Evolutionary conservation across 2,888 invertebrate species (phyloP).

Genomic region (Phaonia tiefii): DNA sequence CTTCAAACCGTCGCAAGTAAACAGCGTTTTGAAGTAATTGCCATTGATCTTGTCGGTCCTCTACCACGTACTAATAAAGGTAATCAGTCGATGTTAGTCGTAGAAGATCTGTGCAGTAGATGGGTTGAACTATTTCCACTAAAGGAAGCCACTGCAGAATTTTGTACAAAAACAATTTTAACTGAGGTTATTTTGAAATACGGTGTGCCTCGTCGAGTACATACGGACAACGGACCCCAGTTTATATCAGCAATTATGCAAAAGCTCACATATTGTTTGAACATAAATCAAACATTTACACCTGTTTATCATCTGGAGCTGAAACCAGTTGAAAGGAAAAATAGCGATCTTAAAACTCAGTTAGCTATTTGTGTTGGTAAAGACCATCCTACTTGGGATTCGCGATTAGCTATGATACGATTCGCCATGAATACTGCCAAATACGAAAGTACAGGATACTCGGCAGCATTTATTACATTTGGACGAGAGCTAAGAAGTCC

Average conservation of each 20-base stretch:
- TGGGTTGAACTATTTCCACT: slow-evolving; percentile 53
- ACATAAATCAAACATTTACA: not conserved
- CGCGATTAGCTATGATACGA: slow-evolving; percentile 10
- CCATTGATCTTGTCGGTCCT: slow-evolving; percentile 57
- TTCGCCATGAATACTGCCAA: slow-evolving; percentile 31
- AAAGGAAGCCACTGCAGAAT: slow-evolving; percentile 46
- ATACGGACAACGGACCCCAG: slow-evolving; percentile 44
- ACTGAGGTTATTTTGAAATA: slow-evolving; percentile 49
- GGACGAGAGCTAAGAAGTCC: slow-evolving; percentile 73
- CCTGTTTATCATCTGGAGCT: slow-evolving; percentile 25
- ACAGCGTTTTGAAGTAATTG: slow-evolving; percentile 57
- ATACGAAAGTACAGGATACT: slow-evolving; percentile 16
- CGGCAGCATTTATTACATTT: slow-evolving; percentile 68
- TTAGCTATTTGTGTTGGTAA: slow-evolving; percentile 17
- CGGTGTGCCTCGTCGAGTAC: slow-evolving; percentile 51
- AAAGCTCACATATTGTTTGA: slow-evolving; percentile 7
- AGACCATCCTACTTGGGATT: slow-evolving; percentile 21
- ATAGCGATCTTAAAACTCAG: slow-evolving; percentile 5
- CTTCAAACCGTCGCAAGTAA: slow-evolving; percentile 48
- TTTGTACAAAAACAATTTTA: slow-evolving; percentile 40
- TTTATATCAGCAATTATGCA: slow-evolving; percentile 41
- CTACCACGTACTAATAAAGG: slow-evolving; percentile 48
- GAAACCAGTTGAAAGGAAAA: slow-evolving; percentile 14
- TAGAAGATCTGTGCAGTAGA: slow-evolving; percentile 44
- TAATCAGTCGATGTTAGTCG: slow-evolving; percentile 11